Conservation (phyloP, 2,113 vertebrate genomes). For the Haemorhous mexicanus region DNA sequence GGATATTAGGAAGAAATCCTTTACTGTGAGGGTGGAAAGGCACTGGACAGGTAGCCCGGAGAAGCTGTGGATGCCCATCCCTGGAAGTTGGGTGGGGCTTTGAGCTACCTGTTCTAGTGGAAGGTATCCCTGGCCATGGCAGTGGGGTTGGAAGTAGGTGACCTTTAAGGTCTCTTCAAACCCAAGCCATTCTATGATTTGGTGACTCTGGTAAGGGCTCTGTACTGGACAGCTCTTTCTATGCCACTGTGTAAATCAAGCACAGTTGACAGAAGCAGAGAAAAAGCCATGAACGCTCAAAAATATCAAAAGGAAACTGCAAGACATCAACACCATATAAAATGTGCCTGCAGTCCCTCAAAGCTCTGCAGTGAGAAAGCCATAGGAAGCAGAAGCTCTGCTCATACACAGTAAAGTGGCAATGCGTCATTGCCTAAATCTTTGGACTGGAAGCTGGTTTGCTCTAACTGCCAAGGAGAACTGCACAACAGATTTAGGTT, state of each 20-base stretch:
- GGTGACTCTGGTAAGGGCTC: background rate
- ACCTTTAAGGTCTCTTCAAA: background rate
- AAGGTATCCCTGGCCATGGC: background rate
- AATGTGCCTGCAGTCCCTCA: background rate
- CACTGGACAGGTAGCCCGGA: background rate
- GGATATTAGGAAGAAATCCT: background rate
- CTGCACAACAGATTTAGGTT: background rate
- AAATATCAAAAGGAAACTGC: background rate
- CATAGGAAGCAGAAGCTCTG: background rate
- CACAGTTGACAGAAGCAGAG: background rate
- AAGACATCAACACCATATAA: background rate
- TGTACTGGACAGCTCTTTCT: background rate
- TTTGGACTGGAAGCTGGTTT: background rate
- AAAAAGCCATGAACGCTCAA: background rate
- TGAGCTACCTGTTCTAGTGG: background rate
- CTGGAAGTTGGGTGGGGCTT: background rate
- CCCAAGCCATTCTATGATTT: background rate
- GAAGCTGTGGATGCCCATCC: background rate
- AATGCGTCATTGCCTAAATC: background rate
- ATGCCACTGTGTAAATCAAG: background rate
- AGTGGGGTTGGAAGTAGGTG: background rate
- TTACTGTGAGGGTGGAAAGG: background rate
- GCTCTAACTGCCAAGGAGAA: background rate
- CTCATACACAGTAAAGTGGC: background rate
- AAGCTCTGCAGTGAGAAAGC: background rate